Conservation (phyloP, 1,140 invertebrate species). For the Drosophila grimshawi region DNA sequence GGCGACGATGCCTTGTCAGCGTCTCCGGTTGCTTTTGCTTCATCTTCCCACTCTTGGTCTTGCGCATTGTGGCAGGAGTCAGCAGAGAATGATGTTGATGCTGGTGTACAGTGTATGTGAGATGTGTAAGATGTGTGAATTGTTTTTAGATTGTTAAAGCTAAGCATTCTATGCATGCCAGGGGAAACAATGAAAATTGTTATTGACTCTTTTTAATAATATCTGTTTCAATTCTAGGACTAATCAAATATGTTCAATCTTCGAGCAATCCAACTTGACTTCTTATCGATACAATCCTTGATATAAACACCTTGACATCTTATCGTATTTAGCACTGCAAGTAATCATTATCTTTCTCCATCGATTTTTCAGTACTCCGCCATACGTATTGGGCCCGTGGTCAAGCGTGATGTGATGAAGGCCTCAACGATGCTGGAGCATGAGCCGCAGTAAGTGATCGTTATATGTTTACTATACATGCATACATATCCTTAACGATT, state of each 20-base stretch:
- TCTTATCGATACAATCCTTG: no score
- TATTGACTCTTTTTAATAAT: no score
- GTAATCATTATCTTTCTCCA: not conserved
- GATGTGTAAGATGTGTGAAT: not conserved
- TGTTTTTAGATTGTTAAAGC: not conserved
- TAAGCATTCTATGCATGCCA: not conserved
- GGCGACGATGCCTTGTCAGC: not conserved
- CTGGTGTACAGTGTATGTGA: not conserved
- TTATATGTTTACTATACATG: not conserved
- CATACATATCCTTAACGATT: slow-evolving; percentile 5
- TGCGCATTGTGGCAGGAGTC: not conserved
- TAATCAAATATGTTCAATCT: no score
- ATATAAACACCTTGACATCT: no score
- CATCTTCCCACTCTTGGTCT: not conserved
- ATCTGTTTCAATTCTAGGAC: no score
- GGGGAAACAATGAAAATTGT: no score
- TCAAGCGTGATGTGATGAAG: slow-evolving; percentile 99
- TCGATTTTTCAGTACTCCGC: slow-evolving; percentile 92
- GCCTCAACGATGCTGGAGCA: slow-evolving; percentile 99
- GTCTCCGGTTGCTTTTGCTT: not conserved
- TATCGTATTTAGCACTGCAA: no score
- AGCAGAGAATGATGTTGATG: not conserved
- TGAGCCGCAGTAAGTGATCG: slow-evolving; percentile 94
- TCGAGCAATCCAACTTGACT: no score
- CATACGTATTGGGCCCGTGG: slow-evolving; percentile 99